These are phyloP conservation scores for Lepus timidus DNA, from an alignment of 2,113 vertebrate species.

Conservation along the genomic window DNA sequence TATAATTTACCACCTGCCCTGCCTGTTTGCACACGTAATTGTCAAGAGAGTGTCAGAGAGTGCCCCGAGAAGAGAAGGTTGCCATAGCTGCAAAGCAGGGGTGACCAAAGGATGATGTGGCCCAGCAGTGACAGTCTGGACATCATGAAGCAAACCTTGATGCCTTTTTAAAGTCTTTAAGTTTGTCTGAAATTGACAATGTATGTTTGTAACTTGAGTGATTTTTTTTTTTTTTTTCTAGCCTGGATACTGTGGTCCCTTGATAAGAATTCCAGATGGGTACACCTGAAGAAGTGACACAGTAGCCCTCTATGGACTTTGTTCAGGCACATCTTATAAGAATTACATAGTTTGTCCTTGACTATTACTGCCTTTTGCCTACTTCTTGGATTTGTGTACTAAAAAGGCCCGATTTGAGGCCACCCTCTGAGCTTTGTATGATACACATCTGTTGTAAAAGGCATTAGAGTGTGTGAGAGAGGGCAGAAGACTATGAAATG, in stretches of 20 bases:
- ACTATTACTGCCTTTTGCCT: slow-evolving; percentile 33
- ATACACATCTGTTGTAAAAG: slow-evolving; percentile 13
- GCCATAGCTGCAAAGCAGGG: not conserved
- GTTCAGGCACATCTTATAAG: not conserved
- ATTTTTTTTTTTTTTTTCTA: not conserved
- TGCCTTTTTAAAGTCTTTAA: not conserved
- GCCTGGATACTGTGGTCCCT: not conserved
- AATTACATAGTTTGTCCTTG: not conserved
- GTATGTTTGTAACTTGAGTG: not conserved
- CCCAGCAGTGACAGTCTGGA: not conserved
- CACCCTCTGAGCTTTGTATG: slow-evolving; percentile 18
- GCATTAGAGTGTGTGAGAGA: not conserved
- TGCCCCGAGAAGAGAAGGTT: not conserved
- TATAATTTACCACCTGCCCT: not conserved
- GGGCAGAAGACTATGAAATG: not conserved
- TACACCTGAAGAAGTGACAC: slow-evolving; percentile 32
- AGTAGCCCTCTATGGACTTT: not conserved
- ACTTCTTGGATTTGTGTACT: slow-evolving; percentile 44
- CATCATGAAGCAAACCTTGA: not conserved
- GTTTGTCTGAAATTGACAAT: slow-evolving; percentile 34
- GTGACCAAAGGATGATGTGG: not conserved
- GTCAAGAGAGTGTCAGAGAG: not conserved
- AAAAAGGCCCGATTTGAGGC: not conserved
- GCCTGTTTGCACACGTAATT: not conserved
- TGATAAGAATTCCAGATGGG: slow-evolving; percentile 22